phyloP scores from a whole-genome alignment of 2,888 invertebrate genomes.

The Lepidonotus clava region DNA sequence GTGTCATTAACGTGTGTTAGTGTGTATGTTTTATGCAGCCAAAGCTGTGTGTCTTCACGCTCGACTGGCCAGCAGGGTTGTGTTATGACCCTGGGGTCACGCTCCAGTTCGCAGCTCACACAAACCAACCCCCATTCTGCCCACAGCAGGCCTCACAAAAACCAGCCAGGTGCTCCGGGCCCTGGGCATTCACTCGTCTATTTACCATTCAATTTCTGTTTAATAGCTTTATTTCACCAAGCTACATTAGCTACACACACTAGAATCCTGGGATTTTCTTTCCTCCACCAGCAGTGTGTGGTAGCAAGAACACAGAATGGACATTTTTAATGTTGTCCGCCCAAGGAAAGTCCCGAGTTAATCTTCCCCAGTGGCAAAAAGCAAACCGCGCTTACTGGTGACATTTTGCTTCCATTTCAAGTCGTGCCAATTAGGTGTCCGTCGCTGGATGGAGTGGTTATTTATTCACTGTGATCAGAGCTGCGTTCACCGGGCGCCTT shows the following conservation, averaged over 20 bases:
- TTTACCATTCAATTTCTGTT: slow-evolving; percentile 1
- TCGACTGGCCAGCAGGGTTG: neutral
- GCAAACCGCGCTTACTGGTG: neutral
- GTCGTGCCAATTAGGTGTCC: neutral
- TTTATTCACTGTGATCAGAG: slow-evolving; percentile 22
- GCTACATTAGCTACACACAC: neutral
- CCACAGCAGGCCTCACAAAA: neutral
- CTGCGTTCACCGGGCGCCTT: neutral
- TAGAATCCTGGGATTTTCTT: too few species aligned
- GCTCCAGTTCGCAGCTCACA: neutral
- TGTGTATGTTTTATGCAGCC: neutral
- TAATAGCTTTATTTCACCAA: neutral
- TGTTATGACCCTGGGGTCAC: slow-evolving; percentile 15
- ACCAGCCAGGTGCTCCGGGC: neutral
- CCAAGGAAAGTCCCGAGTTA: neutral
- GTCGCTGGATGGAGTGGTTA: neutral
- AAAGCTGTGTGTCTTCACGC: neutral
- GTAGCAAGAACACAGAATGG: too few species aligned
- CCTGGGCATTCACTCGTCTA: neutral
- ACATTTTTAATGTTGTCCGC: neutral
- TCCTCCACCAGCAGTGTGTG: too few species aligned
- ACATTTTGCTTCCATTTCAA: slow-evolving; percentile 26
- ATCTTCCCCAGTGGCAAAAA: neutral
- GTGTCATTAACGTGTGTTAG: neutral
- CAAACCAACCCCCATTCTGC: neutral